A percentile compares a stretch with the other conserved stretches of the same genome.
Conservation (phyloP, 2,113 vertebrate species). For the Electrona antarctica region DNA sequence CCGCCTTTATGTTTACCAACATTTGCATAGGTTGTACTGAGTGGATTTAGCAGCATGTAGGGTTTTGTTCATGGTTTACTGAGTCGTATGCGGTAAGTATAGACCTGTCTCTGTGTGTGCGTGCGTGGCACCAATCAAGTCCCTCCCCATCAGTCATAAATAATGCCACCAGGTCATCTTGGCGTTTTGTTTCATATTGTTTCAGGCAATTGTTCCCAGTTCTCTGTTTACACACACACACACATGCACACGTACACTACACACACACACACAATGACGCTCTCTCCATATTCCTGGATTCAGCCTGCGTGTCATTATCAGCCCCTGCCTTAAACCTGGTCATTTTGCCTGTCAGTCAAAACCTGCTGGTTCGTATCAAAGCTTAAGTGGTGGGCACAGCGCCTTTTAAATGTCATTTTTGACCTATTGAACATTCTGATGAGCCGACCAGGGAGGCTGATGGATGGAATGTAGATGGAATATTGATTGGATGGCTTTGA, state of each 20-base stretch:
- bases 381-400: not conserved
- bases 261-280: not conserved
- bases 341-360: conserved; percentile 14
- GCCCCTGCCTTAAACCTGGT: not conserved
- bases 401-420: conserved; percentile 49
- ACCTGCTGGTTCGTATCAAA: not conserved
- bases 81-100: not conserved
- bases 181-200: not conserved
- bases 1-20: conserved; percentile 12
- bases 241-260: not conserved
- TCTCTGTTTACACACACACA: not conserved
- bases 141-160: not conserved
- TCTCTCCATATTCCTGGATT: not conserved
- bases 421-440: conserved; percentile 52
- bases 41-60: not conserved
- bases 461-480: conserved; percentile 44
- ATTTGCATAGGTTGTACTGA: not conserved
- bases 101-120: conserved; percentile 2
- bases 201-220: not conserved
- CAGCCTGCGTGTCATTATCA: conserved; percentile 1
- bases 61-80: not conserved
- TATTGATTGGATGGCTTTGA: conserved; percentile 47
- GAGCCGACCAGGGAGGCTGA: conserved; percentile 24
- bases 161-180: not conserved
- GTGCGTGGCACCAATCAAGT: not conserved